Conservation (phyloP, 2,888 invertebrate species). For the Salpingus planirostris region DNA sequence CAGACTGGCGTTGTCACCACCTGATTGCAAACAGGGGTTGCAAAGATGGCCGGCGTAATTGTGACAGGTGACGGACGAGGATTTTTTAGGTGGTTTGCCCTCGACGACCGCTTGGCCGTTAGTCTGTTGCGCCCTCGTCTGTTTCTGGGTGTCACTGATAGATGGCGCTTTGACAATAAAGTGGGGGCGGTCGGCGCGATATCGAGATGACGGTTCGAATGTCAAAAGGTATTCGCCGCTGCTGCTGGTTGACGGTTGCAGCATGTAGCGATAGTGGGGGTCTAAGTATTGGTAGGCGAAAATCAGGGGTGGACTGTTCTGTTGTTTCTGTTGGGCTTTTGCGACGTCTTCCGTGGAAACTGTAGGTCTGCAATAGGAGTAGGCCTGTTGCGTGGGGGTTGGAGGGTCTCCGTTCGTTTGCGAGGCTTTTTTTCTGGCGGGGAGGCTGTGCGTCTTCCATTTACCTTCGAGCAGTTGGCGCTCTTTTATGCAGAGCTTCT, state of each 20-base stretch:
- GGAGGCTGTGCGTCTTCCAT: conserved; percentile 85
- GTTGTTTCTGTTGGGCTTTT: conserved; percentile 33
- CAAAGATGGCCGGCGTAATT: conserved; percentile 52
- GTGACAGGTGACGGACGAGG: conserved; percentile 16
- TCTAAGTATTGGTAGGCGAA: conserved; percentile 54
- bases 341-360: conserved; percentile 74
- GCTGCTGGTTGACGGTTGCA: conserved; percentile 55
- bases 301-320: conserved; percentile 34
- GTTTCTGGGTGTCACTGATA: conserved; percentile 35
- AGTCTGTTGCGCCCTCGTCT: conserved; percentile 28
- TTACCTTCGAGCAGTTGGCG: conserved; percentile 75
- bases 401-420: conserved; percentile 46
- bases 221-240: conserved; percentile 66
- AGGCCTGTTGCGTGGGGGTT: conserved; percentile 44
- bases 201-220: conserved; percentile 57
- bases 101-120: conserved; percentile 18
- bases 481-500: conserved; percentile 71
- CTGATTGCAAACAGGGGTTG: conserved; percentile 60
- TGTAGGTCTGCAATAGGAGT: conserved; percentile 64
- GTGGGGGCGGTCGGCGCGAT: conserved; percentile 55
- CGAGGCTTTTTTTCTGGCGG: conserved; percentile 71
- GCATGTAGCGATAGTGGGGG: conserved; percentile 57
- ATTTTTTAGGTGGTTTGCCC: conserved; percentile 29
- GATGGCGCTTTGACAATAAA: conserved; percentile 55
- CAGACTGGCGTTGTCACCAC: conserved; percentile 65